Conservation (phyloP, 2,113 vertebrate genomes). For the Periophthalmodon schlosseri region DNA sequence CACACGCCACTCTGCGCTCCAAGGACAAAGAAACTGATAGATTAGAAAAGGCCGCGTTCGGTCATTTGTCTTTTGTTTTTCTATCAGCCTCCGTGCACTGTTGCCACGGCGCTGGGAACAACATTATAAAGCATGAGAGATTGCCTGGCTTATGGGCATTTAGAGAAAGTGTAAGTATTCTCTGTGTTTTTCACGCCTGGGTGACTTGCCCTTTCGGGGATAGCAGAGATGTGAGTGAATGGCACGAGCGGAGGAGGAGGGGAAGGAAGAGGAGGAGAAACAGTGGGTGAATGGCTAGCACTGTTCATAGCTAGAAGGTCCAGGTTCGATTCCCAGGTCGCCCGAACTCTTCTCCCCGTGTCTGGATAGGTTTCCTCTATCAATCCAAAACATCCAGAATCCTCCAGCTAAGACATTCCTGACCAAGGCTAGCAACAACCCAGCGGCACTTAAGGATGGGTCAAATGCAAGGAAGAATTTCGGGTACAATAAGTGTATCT, state of each 20-base stretch:
- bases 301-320: no score
- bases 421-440: no score
- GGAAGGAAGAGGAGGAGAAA: constrained; percentile 56
- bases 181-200: constrained; percentile 70
- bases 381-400: no score
- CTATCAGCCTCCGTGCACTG: constrained; percentile 60
- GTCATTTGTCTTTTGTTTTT: constrained; percentile 74
- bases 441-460: no score
- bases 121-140: constrained; percentile 74
- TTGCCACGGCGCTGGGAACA: constrained; percentile 49
- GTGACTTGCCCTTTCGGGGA: constrained; percentile 70
- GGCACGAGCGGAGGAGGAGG: constrained; percentile 36
- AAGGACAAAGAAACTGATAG: constrained; percentile 74
- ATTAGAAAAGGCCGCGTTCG: constrained; percentile 68
- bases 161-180: constrained; percentile 72
- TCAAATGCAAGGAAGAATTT: no score
- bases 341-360: no score
- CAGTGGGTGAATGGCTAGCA: constrained; percentile 5
- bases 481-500: no score
- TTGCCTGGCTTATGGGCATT: constrained; percentile 68
- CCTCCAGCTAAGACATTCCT: no score
- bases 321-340: no score
- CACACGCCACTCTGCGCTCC: constrained; percentile 35
- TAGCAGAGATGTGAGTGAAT: constrained; percentile 47
- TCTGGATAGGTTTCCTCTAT: no score